Conservation (phyloP, 1,140 invertebrate species). For the Lordiphosa clarofinis region DNA sequence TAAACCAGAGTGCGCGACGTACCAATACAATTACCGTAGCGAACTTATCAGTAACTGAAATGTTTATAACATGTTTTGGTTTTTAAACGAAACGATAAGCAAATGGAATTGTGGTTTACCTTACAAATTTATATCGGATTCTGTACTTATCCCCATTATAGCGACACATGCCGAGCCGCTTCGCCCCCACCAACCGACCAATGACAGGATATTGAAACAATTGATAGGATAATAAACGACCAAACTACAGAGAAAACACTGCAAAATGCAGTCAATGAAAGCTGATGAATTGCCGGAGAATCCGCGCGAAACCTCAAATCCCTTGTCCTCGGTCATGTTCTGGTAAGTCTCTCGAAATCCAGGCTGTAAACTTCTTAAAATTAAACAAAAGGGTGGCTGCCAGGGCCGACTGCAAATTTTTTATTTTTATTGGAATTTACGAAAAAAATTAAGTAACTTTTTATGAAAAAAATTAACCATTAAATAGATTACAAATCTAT, state of each 20-base stretch:
- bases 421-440: too few relatives aligned
- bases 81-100: slow-evolving; percentile 1
- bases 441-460: too few relatives aligned
- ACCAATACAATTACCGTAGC: too few relatives aligned
- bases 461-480: too few relatives aligned
- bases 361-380: too few relatives aligned
- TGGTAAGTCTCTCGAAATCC: slow-evolving; percentile 41
- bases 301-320: slow-evolving; percentile 72
- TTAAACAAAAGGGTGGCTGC: too few relatives aligned
- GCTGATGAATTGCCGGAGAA: slow-evolving; percentile 72
- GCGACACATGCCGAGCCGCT: slow-evolving; percentile 14
- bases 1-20: too few relatives aligned
- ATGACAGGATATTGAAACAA: slow-evolving; percentile 39
- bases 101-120: slow-evolving; percentile 1
- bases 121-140: slow-evolving; percentile 3
- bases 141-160: slow-evolving; percentile 9
- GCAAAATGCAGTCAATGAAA: slow-evolving; percentile 73
- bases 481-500: too few relatives aligned
- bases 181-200: slow-evolving; percentile 25
- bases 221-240: slow-evolving; percentile 36
- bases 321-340: slow-evolving; percentile 68
- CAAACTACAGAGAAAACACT: slow-evolving; percentile 14
- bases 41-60: slow-evolving; percentile 4
- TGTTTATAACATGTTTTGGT: slow-evolving; percentile 5
- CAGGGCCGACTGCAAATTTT: too few relatives aligned